Evolutionary conservation across 2,888 invertebrate species (phyloP).

Genomic region (Elegia similella): DNA sequence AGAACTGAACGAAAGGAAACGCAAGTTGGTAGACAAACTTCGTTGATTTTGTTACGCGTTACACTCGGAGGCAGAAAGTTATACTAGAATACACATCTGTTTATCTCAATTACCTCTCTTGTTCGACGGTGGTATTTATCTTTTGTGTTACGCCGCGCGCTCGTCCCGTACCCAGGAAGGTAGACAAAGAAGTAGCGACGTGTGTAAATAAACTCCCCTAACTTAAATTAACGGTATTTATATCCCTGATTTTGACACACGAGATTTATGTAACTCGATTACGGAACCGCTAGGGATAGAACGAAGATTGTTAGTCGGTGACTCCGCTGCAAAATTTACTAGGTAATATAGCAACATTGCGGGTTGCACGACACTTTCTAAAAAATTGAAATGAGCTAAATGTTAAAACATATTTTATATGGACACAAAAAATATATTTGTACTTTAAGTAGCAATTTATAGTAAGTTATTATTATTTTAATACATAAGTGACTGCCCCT

Average conservation of each 20-base stretch:
- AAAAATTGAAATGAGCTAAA: too few relatives aligned
- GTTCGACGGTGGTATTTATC: slow-evolving; percentile 69
- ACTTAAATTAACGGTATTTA: slow-evolving; percentile 64
- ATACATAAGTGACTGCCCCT: too few relatives aligned
- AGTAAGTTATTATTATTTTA: too few relatives aligned
- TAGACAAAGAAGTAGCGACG: slow-evolving; percentile 68
- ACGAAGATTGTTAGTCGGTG: slow-evolving; percentile 17
- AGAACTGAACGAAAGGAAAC: slow-evolving; percentile 25
- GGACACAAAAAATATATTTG: too few relatives aligned
- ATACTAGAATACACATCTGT: slow-evolving; percentile 67
- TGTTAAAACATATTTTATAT: too few relatives aligned
- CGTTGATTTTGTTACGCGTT: slow-evolving; percentile 63
- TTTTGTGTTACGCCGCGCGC: slow-evolving; percentile 63
- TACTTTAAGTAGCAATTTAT: too few relatives aligned
- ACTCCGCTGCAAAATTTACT: too few relatives aligned
- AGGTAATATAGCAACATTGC: too few relatives aligned
- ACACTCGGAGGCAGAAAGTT: slow-evolving; percentile 61
- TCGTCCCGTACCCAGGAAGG: slow-evolving; percentile 43
- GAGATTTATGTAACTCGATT: slow-evolving; percentile 51
- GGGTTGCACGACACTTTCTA: too few relatives aligned
- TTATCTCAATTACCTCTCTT: slow-evolving; percentile 74
- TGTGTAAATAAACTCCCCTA: slow-evolving; percentile 63
- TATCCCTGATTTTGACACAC: slow-evolving; percentile 63
- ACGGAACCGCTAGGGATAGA: slow-evolving; percentile 40
- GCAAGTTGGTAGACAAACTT: slow-evolving; percentile 55